These are phyloP conservation scores for Erythrocercus mccallii DNA, from an alignment of 2,113 vertebrate species.

Conservation along the genomic window DNA sequence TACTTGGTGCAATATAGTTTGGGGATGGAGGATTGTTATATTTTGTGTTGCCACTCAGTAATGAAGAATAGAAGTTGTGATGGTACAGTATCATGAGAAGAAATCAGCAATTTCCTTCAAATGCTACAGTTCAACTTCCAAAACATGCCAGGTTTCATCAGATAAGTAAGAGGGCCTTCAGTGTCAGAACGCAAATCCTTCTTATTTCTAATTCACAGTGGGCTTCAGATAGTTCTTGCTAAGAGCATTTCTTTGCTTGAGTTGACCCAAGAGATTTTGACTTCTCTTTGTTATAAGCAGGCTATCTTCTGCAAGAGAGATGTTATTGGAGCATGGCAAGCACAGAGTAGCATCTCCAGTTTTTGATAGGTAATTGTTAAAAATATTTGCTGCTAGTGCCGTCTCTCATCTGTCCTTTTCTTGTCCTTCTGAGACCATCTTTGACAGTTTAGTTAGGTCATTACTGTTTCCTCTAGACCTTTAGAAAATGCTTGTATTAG, in stretches of 20 bases:
- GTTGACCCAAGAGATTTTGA: background rate
- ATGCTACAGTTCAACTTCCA: conserved; percentile 1
- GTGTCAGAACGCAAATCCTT: conserved; percentile 16
- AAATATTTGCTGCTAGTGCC: background rate
- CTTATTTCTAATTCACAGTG: background rate
- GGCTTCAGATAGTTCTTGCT: background rate
- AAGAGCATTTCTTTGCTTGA: background rate
- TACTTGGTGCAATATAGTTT: background rate
- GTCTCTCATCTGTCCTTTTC: background rate
- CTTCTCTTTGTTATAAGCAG: background rate
- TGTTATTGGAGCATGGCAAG: background rate
- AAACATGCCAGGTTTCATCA: background rate
- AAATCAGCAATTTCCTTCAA: conserved; percentile 1
- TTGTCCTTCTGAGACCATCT: background rate
- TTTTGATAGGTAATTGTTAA: background rate
- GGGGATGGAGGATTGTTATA: background rate
- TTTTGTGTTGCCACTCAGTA: background rate
- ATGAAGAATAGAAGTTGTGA: background rate
- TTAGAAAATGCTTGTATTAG: background rate
- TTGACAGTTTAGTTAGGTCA: background rate
- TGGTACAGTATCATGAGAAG: background rate
- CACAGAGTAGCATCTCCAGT: background rate
- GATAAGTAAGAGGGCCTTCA: background rate
- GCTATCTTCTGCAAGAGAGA: background rate
- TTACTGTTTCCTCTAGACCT: background rate